Evolutionary conservation across 2,113 vertebrate genomes (phyloP).

Genomic region (Leptocoma aspasia): DNA sequence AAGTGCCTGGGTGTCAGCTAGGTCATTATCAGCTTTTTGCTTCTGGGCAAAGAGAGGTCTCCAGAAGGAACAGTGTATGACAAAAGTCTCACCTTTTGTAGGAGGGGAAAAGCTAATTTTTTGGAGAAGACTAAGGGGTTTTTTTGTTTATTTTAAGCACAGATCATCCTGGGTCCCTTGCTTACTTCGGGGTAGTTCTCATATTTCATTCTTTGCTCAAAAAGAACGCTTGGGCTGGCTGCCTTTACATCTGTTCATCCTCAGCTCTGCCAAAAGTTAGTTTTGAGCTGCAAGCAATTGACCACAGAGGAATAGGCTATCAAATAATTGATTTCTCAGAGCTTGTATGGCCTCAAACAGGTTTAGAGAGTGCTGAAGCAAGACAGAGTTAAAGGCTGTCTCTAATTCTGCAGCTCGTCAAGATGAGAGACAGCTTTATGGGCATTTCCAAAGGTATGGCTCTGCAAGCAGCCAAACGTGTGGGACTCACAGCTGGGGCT

Average conservation of each 20-base stretch:
- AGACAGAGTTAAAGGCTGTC: slow-evolving; percentile 21
- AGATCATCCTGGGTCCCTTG: not conserved
- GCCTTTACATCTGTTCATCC: not conserved
- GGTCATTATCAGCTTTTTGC: not conserved
- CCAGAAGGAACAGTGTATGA: not conserved
- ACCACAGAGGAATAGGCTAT: slow-evolving; percentile 10
- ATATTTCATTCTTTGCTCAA: not conserved
- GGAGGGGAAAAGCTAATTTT: not conserved
- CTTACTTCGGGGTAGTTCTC: not conserved
- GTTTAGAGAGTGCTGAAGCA: slow-evolving; percentile 34
- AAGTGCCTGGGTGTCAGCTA: not conserved
- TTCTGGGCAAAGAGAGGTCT: not conserved
- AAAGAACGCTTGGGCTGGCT: not conserved
- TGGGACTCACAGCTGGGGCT: not conserved
- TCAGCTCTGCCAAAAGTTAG: not conserved
- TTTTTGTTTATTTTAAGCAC: not conserved
- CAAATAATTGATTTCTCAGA: slow-evolving; percentile 36
- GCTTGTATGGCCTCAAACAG: slow-evolving; percentile 17
- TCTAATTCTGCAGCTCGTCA: slow-evolving; percentile 39
- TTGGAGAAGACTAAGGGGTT: not conserved
- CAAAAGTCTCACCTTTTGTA: not conserved
- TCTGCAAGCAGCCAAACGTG: not conserved
- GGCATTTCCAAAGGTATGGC: not conserved
- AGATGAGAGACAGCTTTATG: slow-evolving; percentile 26
- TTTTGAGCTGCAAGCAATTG: not conserved